Evolutionary conservation across 30 jellyfish, hydroid and myxozoan genomes (phyloP).

Genomic region (Nemopilema nomurai): DNA sequence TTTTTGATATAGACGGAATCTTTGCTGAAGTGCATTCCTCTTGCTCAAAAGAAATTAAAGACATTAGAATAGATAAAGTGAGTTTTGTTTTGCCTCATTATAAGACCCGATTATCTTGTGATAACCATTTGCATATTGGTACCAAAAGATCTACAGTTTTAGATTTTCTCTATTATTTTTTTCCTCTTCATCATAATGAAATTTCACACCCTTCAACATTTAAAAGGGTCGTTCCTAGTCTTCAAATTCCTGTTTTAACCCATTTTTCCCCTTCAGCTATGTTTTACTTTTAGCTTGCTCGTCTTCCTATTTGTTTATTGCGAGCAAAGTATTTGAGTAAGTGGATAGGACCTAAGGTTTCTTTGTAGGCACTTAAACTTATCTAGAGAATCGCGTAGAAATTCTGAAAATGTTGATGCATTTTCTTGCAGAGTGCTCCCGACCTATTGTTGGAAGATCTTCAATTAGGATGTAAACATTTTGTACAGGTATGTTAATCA

Average conservation of each 20-base stretch:
- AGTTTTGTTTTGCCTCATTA: background rate
- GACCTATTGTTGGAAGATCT: background rate
- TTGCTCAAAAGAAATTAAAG: background rate
- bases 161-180: background rate
- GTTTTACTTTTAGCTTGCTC: no score
- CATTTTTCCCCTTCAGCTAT: no score
- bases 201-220: background rate
- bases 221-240: background rate
- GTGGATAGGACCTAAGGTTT: no score
- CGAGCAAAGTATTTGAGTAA: no score
- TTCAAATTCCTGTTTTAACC: no score
- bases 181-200: background rate
- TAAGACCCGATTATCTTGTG: no score
- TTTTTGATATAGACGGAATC: background rate
- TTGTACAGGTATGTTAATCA: background rate
- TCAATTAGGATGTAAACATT: background rate
- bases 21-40: background rate
- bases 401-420: background rate
- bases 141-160: background rate
- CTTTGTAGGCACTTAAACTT: no score
- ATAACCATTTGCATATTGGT: no score
- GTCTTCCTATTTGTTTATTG: no score
- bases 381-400: background rate
- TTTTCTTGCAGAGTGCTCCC: conserved; percentile 15
- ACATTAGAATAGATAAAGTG: background rate